Evolutionary conservation across 2,888 invertebrate genomes (phyloP).

Genomic region (Cryptus viduatorius): DNA sequence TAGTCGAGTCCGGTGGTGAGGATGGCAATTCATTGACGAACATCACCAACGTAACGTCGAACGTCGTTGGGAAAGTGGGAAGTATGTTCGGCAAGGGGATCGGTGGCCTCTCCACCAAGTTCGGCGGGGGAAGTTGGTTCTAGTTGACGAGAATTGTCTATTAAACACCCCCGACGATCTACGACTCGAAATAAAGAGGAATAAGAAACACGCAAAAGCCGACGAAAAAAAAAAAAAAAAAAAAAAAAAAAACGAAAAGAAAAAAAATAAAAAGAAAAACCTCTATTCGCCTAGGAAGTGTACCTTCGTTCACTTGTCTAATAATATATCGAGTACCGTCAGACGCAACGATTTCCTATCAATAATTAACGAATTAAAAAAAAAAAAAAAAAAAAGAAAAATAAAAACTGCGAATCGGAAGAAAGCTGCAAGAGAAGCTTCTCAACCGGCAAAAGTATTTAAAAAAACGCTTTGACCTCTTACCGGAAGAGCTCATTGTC

Average conservation of each 20-base stretch:
- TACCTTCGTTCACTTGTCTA: constrained; percentile 75
- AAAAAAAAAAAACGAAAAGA: constrained; percentile 14
- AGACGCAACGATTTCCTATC: constrained; percentile 65
- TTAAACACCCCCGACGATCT: constrained; percentile 58
- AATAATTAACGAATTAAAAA: constrained; percentile 23
- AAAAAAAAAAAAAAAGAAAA: background rate
- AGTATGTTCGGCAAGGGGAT: constrained; percentile 96
- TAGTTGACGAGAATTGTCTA: constrained; percentile 84
- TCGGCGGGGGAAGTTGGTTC: constrained; percentile 95
- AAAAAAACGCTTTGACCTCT: constrained; percentile 36
- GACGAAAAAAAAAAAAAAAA: constrained; percentile 17
- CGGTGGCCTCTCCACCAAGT: constrained; percentile 95
- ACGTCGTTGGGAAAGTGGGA: constrained; percentile 95
- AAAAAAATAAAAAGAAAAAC: constrained; percentile 45
- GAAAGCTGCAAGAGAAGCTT: constrained; percentile 9
- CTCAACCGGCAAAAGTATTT: constrained; percentile 16
- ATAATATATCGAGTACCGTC: constrained; percentile 65
- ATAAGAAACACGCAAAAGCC: constrained; percentile 21
- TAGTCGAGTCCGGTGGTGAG: constrained; percentile 88
- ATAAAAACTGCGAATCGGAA: background rate
- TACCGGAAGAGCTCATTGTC: constrained; percentile 31
- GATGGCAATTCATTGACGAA: constrained; percentile 91
- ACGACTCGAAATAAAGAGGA: constrained; percentile 46
- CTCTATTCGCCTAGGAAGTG: constrained; percentile 75
- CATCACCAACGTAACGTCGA: constrained; percentile 92